Conservation (phyloP, 2,113 vertebrate species). For the Brienomyrus brachyistius region DNA sequence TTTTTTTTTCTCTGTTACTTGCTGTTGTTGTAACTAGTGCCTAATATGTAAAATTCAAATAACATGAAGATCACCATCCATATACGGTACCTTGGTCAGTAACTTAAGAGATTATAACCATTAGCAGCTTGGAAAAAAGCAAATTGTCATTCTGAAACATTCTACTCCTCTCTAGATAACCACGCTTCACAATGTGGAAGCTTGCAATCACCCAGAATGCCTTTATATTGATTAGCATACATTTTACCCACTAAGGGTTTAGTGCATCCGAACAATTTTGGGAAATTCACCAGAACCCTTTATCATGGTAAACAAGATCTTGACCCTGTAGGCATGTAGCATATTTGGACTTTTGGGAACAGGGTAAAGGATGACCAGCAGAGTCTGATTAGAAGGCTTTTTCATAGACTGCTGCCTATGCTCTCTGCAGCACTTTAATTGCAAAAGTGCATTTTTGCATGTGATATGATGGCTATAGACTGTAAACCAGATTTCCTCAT, state of each 20-base stretch:
- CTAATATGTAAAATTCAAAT: too few species aligned
- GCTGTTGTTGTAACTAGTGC: too few species aligned
- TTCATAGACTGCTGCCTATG: not conserved
- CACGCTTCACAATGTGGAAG: not conserved
- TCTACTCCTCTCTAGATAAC: not conserved
- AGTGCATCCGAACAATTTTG: not conserved
- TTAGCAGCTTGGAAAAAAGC: not conserved
- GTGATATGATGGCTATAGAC: not conserved
- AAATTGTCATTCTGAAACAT: not conserved
- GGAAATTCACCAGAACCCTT: not conserved
- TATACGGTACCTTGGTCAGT: too few species aligned
- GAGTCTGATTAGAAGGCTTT: not conserved
- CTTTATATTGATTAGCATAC: not conserved
- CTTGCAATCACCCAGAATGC: not conserved
- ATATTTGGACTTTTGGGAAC: not conserved
- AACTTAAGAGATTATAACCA: too few species aligned
- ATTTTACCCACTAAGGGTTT: not conserved
- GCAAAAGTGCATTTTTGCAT: not conserved
- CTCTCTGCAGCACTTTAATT: not conserved
- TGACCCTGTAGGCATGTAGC: not conserved
- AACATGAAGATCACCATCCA: too few species aligned
- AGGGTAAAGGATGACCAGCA: not conserved
- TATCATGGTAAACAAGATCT: not conserved
- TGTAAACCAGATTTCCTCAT: not conserved
- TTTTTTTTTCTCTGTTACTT: too few species aligned